A percentile compares a stretch with the other conserved stretches of the same genome.
Conservation (phyloP, 2,797 vertebrate genomes). For the Monodelphis domestica region DNA sequence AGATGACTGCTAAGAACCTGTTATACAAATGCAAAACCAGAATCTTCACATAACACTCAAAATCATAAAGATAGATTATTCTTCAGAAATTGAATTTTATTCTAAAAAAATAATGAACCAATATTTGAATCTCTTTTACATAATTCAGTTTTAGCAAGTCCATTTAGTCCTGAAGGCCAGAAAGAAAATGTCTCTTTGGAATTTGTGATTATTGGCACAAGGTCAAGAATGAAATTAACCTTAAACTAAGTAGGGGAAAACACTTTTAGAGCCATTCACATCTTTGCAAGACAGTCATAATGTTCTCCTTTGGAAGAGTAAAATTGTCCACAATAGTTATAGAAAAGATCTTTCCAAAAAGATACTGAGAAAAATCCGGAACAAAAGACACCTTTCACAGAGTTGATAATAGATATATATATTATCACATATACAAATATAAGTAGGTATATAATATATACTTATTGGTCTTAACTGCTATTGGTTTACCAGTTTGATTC, state of each 20-base stretch:
- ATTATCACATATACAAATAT: neutral
- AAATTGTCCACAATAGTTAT: neutral
- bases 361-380: too few relatives aligned
- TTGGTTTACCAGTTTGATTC: neutral
- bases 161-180: neutral
- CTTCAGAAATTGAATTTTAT: neutral
- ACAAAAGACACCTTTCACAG: neutral
- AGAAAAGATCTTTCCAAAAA: neutral
- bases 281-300: neutral
- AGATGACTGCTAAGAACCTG: neutral
- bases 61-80: neutral
- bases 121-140: conserved; percentile 23
- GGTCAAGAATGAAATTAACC: neutral
- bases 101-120: neutral
- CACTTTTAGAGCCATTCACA: neutral
- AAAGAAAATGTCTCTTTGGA: neutral
- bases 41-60: neutral
- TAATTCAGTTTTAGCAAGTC: neutral
- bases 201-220: neutral
- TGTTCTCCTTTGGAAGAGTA: neutral
- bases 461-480: neutral
- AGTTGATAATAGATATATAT: neutral
- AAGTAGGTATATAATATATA: neutral
- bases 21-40: neutral
- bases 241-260: neutral